Evolutionary conservation across 2,888 invertebrate genomes (phyloP).

Genomic region (Strigamia crassipes): DNA sequence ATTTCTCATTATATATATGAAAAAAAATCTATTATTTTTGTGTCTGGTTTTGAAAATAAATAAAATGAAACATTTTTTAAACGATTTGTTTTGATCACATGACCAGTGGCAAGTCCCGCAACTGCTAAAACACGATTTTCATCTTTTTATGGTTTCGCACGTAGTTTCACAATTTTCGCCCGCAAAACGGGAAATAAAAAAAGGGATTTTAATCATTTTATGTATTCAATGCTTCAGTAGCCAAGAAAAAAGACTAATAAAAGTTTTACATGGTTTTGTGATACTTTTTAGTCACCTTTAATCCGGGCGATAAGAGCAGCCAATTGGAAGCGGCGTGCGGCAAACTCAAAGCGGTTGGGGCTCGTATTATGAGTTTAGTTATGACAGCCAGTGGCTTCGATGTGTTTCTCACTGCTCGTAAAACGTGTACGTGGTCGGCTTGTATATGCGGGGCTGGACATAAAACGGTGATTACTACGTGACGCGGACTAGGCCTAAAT

Average conservation of each 20-base stretch:
- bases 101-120: too few species aligned
- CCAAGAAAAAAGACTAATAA: conserved; percentile 5
- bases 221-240: not conserved
- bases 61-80: too few species aligned
- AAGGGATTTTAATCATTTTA: too few species aligned
- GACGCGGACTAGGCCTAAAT: not conserved
- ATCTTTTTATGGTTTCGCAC: too few species aligned
- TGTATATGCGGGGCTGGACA: not conserved
- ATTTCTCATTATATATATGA: not conserved
- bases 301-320: conserved; percentile 10
- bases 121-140: too few species aligned
- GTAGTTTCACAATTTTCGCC: too few species aligned
- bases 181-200: too few species aligned
- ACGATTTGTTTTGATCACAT: too few species aligned
- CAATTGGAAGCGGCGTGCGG: not conserved
- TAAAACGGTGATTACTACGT: conserved; percentile 1
- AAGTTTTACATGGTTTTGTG: conserved; percentile 11
- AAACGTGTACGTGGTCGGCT: conserved; percentile 14
- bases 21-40: not conserved
- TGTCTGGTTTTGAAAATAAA: too few species aligned
- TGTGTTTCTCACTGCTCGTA: conserved; percentile 35
- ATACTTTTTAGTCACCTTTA: conserved; percentile 28
- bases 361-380: conserved; percentile 32
- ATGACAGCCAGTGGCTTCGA: conserved; percentile 32
- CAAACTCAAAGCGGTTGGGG: not conserved